Conservation (phyloP, 2,797 vertebrate species). For the Mustela erminea region DNA sequence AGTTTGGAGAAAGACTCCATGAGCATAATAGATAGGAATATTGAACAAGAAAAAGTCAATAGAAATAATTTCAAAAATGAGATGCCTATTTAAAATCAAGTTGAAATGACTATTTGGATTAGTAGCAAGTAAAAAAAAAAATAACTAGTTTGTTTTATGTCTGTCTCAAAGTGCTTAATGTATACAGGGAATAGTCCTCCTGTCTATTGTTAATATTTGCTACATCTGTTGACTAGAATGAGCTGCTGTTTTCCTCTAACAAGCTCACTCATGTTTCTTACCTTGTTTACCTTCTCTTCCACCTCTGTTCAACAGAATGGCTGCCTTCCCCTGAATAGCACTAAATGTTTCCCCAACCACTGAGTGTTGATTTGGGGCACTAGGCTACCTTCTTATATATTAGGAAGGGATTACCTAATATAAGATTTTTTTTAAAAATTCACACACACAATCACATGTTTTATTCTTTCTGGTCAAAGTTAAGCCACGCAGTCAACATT, state of each 20-base stretch:
- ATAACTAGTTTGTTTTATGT: neutral
- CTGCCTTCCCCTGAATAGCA: neutral
- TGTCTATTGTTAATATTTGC: neutral
- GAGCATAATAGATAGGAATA: slow-evolving; percentile 43
- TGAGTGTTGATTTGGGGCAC: neutral
- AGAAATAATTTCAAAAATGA: slow-evolving; percentile 59
- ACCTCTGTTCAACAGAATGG: neutral
- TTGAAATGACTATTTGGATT: slow-evolving; percentile 61
- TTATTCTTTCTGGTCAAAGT: slow-evolving; percentile 67
- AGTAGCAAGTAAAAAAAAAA: slow-evolving; percentile 5
- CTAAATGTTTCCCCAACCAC: no score
- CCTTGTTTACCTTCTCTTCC: neutral
- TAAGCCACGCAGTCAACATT: slow-evolving; percentile 45
- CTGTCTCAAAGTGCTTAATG: slow-evolving; percentile 4
- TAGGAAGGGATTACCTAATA: neutral
- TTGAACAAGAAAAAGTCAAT: slow-evolving; percentile 48
- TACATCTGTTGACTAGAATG: neutral
- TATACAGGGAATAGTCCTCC: neutral
- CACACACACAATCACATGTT: slow-evolving; percentile 31
- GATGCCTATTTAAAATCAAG: slow-evolving; percentile 61
- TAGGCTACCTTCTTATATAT: neutral
- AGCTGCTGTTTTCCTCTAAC: slow-evolving; percentile 37
- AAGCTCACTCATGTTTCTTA: neutral
- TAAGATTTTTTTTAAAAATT: slow-evolving; percentile 27
- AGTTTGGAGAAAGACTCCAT: slow-evolving; percentile 50